Conservation (phyloP, 2,797 vertebrate species). For the Nasua narica region DNA sequence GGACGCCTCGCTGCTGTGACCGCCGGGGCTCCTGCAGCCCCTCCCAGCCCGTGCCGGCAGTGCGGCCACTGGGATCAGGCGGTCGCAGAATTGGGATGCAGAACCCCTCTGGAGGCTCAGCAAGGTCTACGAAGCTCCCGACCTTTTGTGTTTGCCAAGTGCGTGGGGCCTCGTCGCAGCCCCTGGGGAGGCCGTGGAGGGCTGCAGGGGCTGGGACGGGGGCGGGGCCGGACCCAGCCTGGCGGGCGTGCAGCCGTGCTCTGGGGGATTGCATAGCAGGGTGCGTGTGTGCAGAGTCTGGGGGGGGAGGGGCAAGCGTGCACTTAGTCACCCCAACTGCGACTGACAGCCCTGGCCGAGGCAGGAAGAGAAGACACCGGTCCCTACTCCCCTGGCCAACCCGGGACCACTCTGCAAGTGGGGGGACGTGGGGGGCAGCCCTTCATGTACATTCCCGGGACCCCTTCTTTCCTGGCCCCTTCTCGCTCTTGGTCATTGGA, state of each 20-base stretch:
- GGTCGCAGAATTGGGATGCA: not conserved
- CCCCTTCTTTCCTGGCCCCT: not conserved
- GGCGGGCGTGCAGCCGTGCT: fast-evolving
- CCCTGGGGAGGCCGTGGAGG: fast-evolving
- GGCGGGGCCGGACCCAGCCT: fast-evolving
- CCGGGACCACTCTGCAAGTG: fast-evolving
- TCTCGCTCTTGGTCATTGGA: not conserved
- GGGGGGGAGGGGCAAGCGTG: fast-evolving
- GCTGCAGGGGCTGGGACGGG: too few relatives aligned
- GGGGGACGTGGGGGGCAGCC: fast-evolving
- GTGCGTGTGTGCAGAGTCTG: not conserved
- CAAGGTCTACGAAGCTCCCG: too few relatives aligned
- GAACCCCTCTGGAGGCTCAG: fast-evolving
- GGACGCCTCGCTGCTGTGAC: fast-evolving
- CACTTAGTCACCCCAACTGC: not conserved
- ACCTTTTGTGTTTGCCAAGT: fast-evolving
- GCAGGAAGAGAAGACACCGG: fast-evolving
- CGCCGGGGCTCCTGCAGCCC: not conserved
- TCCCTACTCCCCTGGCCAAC: not conserved
- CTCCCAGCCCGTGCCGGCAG: not conserved
- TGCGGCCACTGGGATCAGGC: not conserved
- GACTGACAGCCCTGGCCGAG: not conserved
- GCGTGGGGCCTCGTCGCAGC: not conserved
- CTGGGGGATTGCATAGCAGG: not conserved
- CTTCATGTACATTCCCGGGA: too few relatives aligned